Conservation (phyloP, 2,888 invertebrate genomes). For the Xestia xanthographa region DNA sequence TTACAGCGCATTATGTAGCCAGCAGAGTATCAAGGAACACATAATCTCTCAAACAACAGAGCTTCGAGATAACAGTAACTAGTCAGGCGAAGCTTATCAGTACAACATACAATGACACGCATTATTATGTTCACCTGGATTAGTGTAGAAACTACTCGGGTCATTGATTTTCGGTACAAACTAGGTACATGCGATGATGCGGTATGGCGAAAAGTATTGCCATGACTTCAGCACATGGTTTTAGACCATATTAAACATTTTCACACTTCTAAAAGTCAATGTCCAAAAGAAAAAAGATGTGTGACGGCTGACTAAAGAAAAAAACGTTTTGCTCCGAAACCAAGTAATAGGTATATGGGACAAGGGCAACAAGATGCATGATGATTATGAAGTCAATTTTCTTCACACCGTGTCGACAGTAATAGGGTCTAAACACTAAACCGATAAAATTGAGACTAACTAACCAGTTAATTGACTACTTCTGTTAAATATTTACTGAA, state of each 20-base stretch:
- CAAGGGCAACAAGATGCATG: not conserved
- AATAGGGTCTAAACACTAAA: not conserved
- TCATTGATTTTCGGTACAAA: not conserved
- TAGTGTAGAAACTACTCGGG: not conserved
- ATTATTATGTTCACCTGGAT: slow-evolving; percentile 25
- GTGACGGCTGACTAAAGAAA: not conserved
- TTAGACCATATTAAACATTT: not conserved
- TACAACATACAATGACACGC: slow-evolving; percentile 2
- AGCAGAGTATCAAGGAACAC: slow-evolving; percentile 21
- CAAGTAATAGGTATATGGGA: not conserved
- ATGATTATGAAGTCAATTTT: not conserved
- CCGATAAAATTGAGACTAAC: not conserved
- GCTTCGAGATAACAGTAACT: slow-evolving; percentile 42
- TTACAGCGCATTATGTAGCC: not conserved
- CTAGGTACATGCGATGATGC: no score
- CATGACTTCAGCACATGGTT: not conserved
- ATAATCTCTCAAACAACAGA: slow-evolving; percentile 36
- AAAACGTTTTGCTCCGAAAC: not conserved
- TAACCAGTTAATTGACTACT: not conserved
- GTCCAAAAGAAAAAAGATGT: not conserved
- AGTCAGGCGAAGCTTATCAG: slow-evolving; percentile 41
- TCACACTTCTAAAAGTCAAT: not conserved
- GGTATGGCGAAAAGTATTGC: not conserved
- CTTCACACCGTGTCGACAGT: not conserved
- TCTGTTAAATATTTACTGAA: no score